Evolutionary conservation across 2,113 vertebrate genomes (phyloP).

Genomic region (Fregata magnificens): DNA sequence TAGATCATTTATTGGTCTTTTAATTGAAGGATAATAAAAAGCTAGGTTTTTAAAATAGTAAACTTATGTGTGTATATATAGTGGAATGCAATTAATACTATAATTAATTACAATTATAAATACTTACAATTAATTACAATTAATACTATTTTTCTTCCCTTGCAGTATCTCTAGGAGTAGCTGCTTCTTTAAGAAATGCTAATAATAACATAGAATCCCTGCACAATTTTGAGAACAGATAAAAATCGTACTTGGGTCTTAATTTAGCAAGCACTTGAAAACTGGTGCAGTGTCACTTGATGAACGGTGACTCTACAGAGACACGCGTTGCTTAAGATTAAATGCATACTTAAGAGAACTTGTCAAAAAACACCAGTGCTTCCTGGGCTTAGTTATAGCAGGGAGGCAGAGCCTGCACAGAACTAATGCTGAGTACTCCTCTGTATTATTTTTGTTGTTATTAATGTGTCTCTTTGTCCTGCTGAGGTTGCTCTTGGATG

Average conservation of each 20-base stretch:
- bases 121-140: too few relatives aligned
- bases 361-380: not conserved
- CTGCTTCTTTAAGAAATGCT: not conserved
- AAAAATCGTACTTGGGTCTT: not conserved
- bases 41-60: not conserved
- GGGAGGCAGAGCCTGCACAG: not conserved
- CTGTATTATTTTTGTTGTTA: not conserved
- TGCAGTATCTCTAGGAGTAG: not conserved
- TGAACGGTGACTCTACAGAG: not conserved
- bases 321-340: rapidly evolving
- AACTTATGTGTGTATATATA: not conserved
- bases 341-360: not conserved
- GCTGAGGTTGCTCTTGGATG: not conserved
- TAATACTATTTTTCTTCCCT: not conserved
- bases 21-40: not conserved
- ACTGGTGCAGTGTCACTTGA: not conserved
- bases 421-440: not conserved
- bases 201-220: not conserved
- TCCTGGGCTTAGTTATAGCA: not conserved
- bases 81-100: not conserved
- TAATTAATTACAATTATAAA: too few relatives aligned
- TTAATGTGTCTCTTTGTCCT: not conserved
- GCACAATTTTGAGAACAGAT: not conserved
- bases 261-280: not conserved
- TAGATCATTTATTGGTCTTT: not conserved